Evolutionary conservation across 2,797 vertebrate genomes (phyloP), one percentile per base, ranked within the genome.

Genomic region (Betta splendens): DNA sequence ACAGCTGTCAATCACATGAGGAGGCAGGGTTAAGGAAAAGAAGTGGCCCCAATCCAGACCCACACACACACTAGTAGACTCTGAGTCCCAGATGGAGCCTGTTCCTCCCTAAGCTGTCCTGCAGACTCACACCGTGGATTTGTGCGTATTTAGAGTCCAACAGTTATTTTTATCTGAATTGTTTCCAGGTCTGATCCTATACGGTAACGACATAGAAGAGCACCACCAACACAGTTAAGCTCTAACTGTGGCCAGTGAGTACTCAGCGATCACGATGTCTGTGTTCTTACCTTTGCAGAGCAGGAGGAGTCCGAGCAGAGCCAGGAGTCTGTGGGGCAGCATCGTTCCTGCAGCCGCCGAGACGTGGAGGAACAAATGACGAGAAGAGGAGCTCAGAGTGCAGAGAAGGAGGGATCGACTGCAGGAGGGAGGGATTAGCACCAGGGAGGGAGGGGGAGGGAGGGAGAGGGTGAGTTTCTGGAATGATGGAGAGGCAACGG

Each of bases 251-350:
- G 26, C 0, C 1, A n/a, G 50, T 18, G 23, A 3, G n/a, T 0
- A 2, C 7, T 2, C 0, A 42, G 26, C 22, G 3, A 36, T 16
- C 7, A 35, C 0, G 0, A 9, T 7, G 8, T 3, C 5, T 2
- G 17, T 23, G 17, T 18, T 77, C 83, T 87, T 84, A 93, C 92
- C 92, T 89, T 66, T 75, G 74, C 87, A 88, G 79, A 89, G 70
- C 37, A 64, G 3, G 12, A 90, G 66, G 46, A 89, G 51, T 46
- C 57, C 77, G 67, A 89, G 58, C 69, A 90, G 71, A 67, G 3
- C 18, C 66, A 89, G 56, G 0, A 89, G 64, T 15, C 40, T 16
- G 69, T 56, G 8, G 15, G 52, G 36, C 43, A 53, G 63, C 89
- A 92, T 93, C 58, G 49, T 85, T 36, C 63, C 55, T 28, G 11